Base-by-base conservation (phyloP, 2,888 invertebrate species). In the Cephus spinipes region DNA sequence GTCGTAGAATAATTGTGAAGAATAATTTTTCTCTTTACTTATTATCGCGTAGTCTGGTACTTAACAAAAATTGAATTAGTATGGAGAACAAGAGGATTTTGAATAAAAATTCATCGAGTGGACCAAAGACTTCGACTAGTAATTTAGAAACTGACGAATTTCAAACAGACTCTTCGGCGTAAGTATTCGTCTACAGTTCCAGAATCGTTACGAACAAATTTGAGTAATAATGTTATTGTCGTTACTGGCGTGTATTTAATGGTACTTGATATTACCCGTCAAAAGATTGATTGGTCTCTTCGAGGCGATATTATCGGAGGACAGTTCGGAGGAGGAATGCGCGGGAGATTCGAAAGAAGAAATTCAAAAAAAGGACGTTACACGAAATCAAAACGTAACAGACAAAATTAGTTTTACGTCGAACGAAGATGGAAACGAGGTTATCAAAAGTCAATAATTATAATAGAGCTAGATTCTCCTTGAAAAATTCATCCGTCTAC, bases 221-320 rank as follows among this genome's bases (percentile, higher is more conserved):
- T 55, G 23, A 23, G 9, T 55, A 55, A 55, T 23, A 0, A 23
- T 23, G 1, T 55, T 55, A 23, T 55, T 55, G 9, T 2, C 3
- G 0, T 55, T 2, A 23, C 23, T 23, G 23, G 9, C 23, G 9
- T 23, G 55, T 23, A 55, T 23, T 55, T 55, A 23, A 55, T 55
- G 55, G 23, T 23, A 15, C 55, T 55, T 55, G 9, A 55, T 55
- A 9, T 23, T 23, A 55, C 2, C 23, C 55, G 55, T 6, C 23
- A 23, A 55, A 55, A 55, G 55, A 23, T 55, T 55, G 23, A 23
- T 0, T 23, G 71, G 71, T 73, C 36, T n/a, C 15, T 75, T 88
- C 77, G 88, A 88, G 73, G 77, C 73, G 11, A 12, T 88, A 73
- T 35, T 88, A 35, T 84, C 85, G 35, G 86, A 83, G 30, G 81